Evolutionary conservation across 2,888 invertebrate genomes (phyloP).

Genomic region (Pterobdella sp.): DNA sequence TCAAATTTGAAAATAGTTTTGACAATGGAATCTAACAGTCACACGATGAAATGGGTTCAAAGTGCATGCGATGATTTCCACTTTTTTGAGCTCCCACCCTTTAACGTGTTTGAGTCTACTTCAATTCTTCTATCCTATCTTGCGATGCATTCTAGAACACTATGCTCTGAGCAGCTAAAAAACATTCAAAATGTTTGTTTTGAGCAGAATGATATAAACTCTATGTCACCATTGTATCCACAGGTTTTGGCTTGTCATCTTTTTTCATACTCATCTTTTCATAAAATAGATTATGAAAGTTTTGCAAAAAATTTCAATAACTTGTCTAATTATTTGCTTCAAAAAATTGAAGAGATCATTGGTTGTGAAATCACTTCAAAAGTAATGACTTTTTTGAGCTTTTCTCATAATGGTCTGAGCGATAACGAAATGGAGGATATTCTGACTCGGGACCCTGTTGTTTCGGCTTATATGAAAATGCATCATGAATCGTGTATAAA

Average conservation of each 20-base stretch:
- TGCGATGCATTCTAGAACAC: conserved; percentile 38
- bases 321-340: conserved; percentile 38
- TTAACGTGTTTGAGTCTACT: conserved; percentile 28
- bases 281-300: conserved; percentile 23
- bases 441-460: conserved; percentile 47
- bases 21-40: conserved; percentile 40
- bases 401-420: conserved; percentile 46
- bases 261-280: conserved; percentile 11
- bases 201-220: neutral
- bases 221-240: conserved; percentile 6
- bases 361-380: conserved; percentile 42
- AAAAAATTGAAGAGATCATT: conserved; percentile 40
- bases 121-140: conserved; percentile 33
- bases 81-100: conserved; percentile 33
- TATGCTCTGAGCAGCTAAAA: conserved; percentile 41
- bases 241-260: conserved; percentile 24
- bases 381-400: conserved; percentile 44
- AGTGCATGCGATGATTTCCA: conserved; percentile 33
- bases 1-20: conserved; percentile 46
- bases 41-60: conserved; percentile 40
- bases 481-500: neutral
- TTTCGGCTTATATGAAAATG: conserved; percentile 35
- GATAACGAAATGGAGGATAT: conserved; percentile 50
- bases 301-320: conserved; percentile 39
- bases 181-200: neutral